Conservation (phyloP, 2,113 vertebrate species). For the Brachyhypopomus occidentalis region DNA sequence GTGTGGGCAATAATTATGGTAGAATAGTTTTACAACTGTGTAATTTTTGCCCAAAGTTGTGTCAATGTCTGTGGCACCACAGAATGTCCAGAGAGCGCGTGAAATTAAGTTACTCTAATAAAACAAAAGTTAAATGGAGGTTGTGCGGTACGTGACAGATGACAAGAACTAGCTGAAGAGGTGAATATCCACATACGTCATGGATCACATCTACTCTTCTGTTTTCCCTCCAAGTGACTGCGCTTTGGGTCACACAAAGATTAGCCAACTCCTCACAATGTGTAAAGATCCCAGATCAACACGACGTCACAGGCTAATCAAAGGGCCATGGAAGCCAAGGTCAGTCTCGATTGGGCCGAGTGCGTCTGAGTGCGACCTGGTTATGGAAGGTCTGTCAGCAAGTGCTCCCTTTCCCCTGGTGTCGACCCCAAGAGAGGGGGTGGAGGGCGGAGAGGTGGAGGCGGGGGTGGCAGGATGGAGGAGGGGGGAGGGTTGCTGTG, state of each 20-base stretch:
- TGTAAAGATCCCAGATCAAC: constrained; percentile 12
- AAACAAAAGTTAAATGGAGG: constrained; percentile 45
- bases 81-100: constrained; percentile 32
- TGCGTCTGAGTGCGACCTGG: constrained; percentile 41
- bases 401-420: constrained; percentile 39
- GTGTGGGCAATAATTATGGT: constrained; percentile 32
- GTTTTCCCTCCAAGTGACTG: not conserved
- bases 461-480: constrained; percentile 34
- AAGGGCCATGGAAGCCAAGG: not conserved
- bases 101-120: constrained; percentile 43
- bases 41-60: constrained; percentile 8
- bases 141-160: constrained; percentile 25
- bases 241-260: constrained; percentile 4
- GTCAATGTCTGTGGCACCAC: constrained; percentile 29
- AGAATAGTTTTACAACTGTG: constrained; percentile 35
- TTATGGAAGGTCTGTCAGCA: constrained; percentile 43
- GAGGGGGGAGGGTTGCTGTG: constrained; percentile 52
- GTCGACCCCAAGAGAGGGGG: constrained; percentile 48
- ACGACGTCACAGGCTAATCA: constrained; percentile 13
- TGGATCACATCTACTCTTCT: constrained; percentile 3
- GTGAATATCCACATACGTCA: constrained; percentile 33
- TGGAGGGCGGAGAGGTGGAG: constrained; percentile 9
- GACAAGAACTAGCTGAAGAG: constrained; percentile 23
- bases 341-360: constrained; percentile 2
- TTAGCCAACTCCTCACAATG: not conserved